Evolutionary conservation across 1,140 invertebrate species (phyloP).

Genomic region (Maconellicoccus hirsutus): DNA sequence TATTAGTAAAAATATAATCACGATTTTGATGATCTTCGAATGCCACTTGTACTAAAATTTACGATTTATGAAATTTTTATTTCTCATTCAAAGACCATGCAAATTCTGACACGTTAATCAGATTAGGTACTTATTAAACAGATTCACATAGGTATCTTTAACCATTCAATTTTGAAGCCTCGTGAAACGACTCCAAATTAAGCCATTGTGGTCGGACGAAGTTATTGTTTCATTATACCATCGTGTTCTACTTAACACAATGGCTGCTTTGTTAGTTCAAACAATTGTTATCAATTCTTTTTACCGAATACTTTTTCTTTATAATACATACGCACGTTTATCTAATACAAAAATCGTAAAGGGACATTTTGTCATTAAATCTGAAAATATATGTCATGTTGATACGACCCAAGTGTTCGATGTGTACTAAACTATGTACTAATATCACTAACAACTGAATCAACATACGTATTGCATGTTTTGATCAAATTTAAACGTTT

Average conservation of each 20-base stretch:
- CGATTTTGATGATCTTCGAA: too few species aligned
- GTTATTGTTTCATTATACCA: background rate
- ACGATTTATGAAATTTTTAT: too few species aligned
- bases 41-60: too few species aligned
- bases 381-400: background rate
- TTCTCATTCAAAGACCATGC: background rate
- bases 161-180: background rate
- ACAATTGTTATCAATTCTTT: background rate
- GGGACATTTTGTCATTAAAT: background rate
- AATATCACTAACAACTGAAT: too few species aligned
- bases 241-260: background rate
- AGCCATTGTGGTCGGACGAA: background rate
- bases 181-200: background rate
- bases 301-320: background rate
- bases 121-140: background rate
- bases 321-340: background rate
- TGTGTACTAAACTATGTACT: too few species aligned
- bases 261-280: background rate
- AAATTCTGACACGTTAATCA: background rate
- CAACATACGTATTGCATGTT: too few species aligned
- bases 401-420: background rate
- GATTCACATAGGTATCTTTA: background rate
- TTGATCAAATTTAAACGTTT: too few species aligned
- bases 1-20: too few species aligned
- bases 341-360: background rate